Percentiles rank a stretch among this genome's conserved stretches.
Conservation (phyloP, 35 echinoderm and acorn worm species). For the Diadema setosum region DNA sequence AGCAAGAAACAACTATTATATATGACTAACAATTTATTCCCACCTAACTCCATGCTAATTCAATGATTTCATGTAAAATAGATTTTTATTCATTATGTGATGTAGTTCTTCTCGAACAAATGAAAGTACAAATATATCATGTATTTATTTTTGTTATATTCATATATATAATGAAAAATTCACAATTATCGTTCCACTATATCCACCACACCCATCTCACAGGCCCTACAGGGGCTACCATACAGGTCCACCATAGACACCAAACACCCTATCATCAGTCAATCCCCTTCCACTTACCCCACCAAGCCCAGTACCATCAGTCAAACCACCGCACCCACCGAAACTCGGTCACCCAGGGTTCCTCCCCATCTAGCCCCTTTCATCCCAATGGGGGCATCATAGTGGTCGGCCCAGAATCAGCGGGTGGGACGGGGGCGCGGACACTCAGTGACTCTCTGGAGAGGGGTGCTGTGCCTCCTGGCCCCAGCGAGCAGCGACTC, state of each 20-base stretch:
- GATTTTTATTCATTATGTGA: too few species aligned
- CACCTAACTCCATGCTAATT: too few species aligned
- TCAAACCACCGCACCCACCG: neutral
- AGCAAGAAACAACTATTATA: too few species aligned
- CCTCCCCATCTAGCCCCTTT: neutral
- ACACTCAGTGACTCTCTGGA: neutral
- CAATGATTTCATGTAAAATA: too few species aligned
- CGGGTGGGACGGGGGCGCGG: neutral
- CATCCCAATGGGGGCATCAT: neutral
- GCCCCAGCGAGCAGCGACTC: neutral
- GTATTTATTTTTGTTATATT: too few species aligned
- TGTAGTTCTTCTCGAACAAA: too few species aligned
- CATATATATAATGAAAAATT: too few species aligned
- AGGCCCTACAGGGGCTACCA: slow-evolving; percentile 14
- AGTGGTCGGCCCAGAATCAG: too few species aligned
- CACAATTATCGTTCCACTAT: too few species aligned
- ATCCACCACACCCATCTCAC: neutral
- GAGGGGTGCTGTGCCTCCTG: neutral
- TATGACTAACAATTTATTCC: too few species aligned
- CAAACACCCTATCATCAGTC: neutral
- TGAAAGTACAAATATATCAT: too few species aligned
- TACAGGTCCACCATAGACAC: slow-evolving; percentile 13
- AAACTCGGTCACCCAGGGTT: neutral
- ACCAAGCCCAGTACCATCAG: neutral
- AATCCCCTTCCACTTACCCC: neutral